These are phyloP conservation scores for Oligia fasciuncula DNA, from an alignment of 2,888 invertebrate genomes.

Conservation along the genomic window DNA sequence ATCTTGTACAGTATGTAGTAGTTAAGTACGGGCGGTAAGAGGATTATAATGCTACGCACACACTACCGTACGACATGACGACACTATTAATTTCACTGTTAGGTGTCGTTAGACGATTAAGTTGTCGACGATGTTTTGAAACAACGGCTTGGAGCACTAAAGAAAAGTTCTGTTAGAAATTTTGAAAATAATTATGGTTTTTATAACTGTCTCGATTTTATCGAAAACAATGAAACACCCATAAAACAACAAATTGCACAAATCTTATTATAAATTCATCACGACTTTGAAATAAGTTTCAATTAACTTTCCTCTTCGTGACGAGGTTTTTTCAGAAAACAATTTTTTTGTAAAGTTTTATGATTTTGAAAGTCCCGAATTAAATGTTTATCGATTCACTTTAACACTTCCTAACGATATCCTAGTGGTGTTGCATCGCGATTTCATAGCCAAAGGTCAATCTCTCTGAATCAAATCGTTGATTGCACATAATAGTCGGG, in stretches of 20 bases:
- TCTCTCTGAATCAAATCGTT: conserved; percentile 83
- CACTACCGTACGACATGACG: conserved; percentile 42
- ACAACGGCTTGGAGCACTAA: conserved; percentile 16
- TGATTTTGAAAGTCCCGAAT: conserved; percentile 72
- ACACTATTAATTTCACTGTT: conserved; percentile 46
- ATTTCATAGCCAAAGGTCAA: conserved; percentile 81
- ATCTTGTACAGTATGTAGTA: conserved; percentile 75
- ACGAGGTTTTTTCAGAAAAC: conserved; percentile 42
- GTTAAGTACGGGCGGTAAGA: conserved; percentile 67
- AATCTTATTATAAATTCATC: conserved; percentile 47
- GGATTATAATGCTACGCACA: conserved; percentile 64
- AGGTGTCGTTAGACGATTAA: conserved; percentile 37
- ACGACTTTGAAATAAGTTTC: conserved; percentile 57
- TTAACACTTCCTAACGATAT: conserved; percentile 71
- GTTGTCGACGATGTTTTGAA: conserved; percentile 36
- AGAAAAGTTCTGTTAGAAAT: conserved; percentile 19
- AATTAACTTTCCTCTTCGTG: conserved; percentile 47
- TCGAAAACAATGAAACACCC: conserved; percentile 47
- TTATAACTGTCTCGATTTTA: conserved; percentile 32
- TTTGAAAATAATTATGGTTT: conserved; percentile 22
- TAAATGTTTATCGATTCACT: conserved; percentile 69
- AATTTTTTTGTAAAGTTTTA: conserved; percentile 37
- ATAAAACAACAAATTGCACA: conserved; percentile 35
- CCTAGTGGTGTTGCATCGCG: conserved; percentile 65
- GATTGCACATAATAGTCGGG: conserved; percentile 83